Evolutionary conservation across 30 jellyfish, hydroid and myxozoan genomes (phyloP).

Genomic region (Turritopsis rubra): DNA sequence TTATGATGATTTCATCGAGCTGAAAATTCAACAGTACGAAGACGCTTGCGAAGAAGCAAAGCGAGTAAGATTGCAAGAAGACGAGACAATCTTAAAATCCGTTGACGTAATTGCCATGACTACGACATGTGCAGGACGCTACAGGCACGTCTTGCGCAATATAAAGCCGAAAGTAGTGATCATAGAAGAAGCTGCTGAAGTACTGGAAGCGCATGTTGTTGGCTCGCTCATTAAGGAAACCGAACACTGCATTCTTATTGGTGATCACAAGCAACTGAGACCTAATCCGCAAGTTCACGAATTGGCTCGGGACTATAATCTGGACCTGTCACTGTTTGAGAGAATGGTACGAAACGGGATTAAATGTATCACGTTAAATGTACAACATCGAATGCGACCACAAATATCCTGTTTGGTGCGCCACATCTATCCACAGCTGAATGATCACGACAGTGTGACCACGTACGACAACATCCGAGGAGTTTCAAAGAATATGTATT

Average conservation of each 20-base stretch:
- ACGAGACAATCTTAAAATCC: slow-evolving; percentile 34
- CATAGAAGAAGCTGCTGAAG: slow-evolving; percentile 97
- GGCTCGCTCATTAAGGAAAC: slow-evolving; percentile 47
- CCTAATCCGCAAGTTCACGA: slow-evolving; percentile 68
- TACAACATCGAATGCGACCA: slow-evolving; percentile 92
- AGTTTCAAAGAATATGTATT: slow-evolving; percentile 45
- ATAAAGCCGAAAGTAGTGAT: slow-evolving; percentile 61
- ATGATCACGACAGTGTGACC: slow-evolving; percentile 50
- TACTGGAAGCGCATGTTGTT: slow-evolving; percentile 83
- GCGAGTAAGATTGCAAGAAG: slow-evolving; percentile 46
- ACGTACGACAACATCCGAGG: slow-evolving; percentile 54
- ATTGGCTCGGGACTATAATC: slow-evolving; percentile 50
- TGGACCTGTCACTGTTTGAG: slow-evolving; percentile 71
- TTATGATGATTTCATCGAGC: slow-evolving; percentile 24
- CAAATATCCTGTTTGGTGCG: slow-evolving; percentile 43
- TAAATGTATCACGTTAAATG: slow-evolving; percentile 49
- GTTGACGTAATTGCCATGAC: slow-evolving; percentile 79
- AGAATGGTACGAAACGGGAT: slow-evolving; percentile 77
- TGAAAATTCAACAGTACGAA: slow-evolving; percentile 39
- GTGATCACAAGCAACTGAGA: slow-evolving; percentile 87
- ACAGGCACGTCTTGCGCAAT: slow-evolving; percentile 27
- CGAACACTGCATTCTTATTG: slow-evolving; percentile 72
- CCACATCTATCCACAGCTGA: slow-evolving; percentile 64
- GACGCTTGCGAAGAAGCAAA: slow-evolving; percentile 44
- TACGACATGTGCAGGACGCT: slow-evolving; percentile 75